Conservation (phyloP, 2,888 invertebrate species). For the Hydrotaea cyrtoneurina region DNA sequence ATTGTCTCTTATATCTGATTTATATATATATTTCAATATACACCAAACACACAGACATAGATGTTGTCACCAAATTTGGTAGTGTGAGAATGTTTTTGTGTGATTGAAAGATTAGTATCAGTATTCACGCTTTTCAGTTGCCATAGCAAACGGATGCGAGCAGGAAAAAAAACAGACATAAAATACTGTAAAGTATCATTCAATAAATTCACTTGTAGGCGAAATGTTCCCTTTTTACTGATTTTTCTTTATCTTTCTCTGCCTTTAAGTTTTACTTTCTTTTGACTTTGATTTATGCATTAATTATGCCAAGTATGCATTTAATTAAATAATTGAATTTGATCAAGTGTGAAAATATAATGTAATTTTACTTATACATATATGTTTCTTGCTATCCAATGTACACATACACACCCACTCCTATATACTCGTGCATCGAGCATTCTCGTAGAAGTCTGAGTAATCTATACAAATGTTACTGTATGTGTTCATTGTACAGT, state of each 20-base stretch:
- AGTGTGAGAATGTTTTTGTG: not conserved
- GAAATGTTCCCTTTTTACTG: not conserved
- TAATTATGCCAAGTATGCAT: slow-evolving; percentile 68
- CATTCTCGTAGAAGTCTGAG: too few species aligned
- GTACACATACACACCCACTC: not conserved
- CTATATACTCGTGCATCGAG: too few species aligned
- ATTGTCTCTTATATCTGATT: slow-evolving; percentile 10
- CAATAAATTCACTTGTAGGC: slow-evolving; percentile 9
- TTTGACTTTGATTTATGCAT: slow-evolving; percentile 49
- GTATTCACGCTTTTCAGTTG: not conserved
- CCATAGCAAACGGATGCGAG: slow-evolving; percentile 5
- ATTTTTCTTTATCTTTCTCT: not conserved
- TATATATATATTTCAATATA: not conserved
- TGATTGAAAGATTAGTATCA: slow-evolving; percentile 26
- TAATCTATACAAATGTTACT: too few species aligned
- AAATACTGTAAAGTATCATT: slow-evolving; percentile 31
- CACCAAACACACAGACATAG: not conserved
- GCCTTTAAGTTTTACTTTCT: too few species aligned
- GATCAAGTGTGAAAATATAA: slow-evolving; percentile 57
- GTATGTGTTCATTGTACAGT: too few species aligned
- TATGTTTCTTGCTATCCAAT: not conserved
- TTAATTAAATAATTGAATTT: slow-evolving; percentile 68
- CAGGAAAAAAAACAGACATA: not conserved
- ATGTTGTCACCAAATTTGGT: not conserved
- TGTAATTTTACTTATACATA: slow-evolving; percentile 31